Conservation (phyloP, 2,888 invertebrate genomes). For the Dryococelus australis region DNA sequence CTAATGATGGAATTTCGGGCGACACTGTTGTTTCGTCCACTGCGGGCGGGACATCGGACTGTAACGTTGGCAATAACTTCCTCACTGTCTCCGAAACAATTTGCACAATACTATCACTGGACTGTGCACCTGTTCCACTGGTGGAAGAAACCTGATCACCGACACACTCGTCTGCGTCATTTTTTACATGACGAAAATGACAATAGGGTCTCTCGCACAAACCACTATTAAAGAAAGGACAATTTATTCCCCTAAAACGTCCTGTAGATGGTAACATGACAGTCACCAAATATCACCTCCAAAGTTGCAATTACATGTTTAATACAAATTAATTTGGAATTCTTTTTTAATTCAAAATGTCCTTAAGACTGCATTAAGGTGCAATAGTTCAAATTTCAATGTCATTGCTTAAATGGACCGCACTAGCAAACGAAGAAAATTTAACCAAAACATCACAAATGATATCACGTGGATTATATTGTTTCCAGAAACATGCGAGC, state of each 20-base stretch:
- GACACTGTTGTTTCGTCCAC: neutral
- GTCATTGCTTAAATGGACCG: neutral
- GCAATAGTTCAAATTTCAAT: neutral
- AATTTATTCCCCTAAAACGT: conserved; percentile 83
- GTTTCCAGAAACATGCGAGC: too few relatives aligned
- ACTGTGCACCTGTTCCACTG: conserved; percentile 41
- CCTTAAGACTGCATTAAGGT: neutral
- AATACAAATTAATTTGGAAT: neutral
- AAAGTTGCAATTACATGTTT: neutral
- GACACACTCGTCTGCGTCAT: conserved; percentile 60
- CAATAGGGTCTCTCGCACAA: conserved; percentile 90
- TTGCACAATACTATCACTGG: conserved; percentile 65
- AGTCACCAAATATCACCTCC: neutral
- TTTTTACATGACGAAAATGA: conserved; percentile 86
- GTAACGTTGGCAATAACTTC: conserved; percentile 61
- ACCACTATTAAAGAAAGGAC: conserved; percentile 83
- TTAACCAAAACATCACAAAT: too few relatives aligned
- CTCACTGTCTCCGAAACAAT: conserved; percentile 68
- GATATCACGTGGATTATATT: too few relatives aligned
- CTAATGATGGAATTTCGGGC: conserved; percentile 55
- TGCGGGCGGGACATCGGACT: conserved; percentile 43
- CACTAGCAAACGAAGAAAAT: too few relatives aligned
- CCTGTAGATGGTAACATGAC: conserved; percentile 91
- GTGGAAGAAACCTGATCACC: neutral
- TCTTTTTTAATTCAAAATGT: neutral